Conservation (phyloP, 1,140 invertebrate species). For the Drosophila miranda region DNA sequence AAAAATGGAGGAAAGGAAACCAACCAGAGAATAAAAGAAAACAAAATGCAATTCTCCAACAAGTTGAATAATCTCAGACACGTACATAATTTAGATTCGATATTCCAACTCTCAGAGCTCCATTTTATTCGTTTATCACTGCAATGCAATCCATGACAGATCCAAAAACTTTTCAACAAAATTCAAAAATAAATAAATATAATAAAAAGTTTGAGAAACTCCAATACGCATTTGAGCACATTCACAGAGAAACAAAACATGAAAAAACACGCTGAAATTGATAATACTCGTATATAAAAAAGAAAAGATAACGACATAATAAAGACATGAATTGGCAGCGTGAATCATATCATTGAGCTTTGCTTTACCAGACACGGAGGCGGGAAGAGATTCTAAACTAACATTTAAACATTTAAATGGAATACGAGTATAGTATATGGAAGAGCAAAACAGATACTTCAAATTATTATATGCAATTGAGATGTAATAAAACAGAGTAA, state of each 20-base stretch:
- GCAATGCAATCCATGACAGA: too few relatives aligned
- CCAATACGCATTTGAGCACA: constrained; percentile 29
- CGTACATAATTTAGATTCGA: constrained; percentile 14
- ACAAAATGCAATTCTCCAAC: constrained; percentile 37
- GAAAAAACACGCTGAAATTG: constrained; percentile 29
- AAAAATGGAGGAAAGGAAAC: constrained; percentile 13
- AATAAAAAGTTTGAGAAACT: constrained; percentile 1
- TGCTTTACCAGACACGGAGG: constrained; percentile 59
- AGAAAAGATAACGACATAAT: constrained; percentile 1
- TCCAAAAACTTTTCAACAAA: too few relatives aligned
- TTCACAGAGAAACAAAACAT: constrained; percentile 12
- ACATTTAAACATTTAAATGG: constrained; percentile 18
- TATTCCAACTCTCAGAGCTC: not conserved
- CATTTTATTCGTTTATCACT: too few relatives aligned
- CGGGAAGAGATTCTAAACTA: constrained; percentile 62
- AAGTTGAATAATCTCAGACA: constrained; percentile 28
- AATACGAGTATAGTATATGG: constrained; percentile 12
- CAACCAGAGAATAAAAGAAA: constrained; percentile 5
- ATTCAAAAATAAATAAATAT: too few relatives aligned
- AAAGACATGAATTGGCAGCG: constrained; percentile 39
- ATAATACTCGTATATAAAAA: constrained; percentile 9
- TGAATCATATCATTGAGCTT: constrained; percentile 76
- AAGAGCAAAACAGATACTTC: constrained; percentile 53
- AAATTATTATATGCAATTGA: constrained; percentile 51
- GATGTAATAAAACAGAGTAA: constrained; percentile 31